Percentiles rank a stretch among this genome's conserved stretches.
Evolutionary conservation across 2,113 vertebrate genomes (phyloP).

Genomic region (Gambusia holbrooki): DNA sequence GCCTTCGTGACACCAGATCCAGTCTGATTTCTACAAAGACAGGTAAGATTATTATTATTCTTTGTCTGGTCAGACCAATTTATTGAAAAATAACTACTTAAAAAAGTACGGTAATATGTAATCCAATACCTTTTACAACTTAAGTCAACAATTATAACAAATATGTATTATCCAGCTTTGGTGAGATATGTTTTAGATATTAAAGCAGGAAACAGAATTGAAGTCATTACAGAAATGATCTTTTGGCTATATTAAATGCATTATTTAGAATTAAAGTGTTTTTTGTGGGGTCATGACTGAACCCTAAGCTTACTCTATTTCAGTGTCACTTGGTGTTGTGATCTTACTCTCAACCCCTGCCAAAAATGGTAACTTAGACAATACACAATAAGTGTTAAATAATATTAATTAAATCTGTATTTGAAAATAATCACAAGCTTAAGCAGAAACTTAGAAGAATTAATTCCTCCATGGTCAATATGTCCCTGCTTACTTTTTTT

Average conservation of each 20-base stretch:
- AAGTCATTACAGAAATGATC: no score
- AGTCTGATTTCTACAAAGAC: conserved; percentile 19
- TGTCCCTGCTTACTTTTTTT: neutral
- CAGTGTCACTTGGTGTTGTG: neutral
- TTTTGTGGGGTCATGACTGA: neutral
- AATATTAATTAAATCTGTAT: neutral
- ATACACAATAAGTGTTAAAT: neutral
- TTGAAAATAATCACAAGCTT: neutral
- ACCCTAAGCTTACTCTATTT: neutral
- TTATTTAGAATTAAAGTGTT: neutral
- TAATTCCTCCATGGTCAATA: neutral
- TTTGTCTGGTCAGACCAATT: neutral
- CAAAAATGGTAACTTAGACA: neutral
- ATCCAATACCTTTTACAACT: neutral
- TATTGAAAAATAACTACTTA: neutral
- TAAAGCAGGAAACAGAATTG: no score
- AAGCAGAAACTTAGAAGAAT: neutral
- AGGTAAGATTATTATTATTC: conserved; percentile 40
- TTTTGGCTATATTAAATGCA: neutral
- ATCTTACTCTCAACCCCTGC: neutral
- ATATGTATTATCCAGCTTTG: neutral
- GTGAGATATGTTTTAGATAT: neutral
- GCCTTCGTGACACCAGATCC: conserved; percentile 18
- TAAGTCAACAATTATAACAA: neutral
- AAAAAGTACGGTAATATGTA: neutral